Evolutionary conservation across 1,140 invertebrate genomes (phyloP).

Genomic region (Procambarus virginalis): DNA sequence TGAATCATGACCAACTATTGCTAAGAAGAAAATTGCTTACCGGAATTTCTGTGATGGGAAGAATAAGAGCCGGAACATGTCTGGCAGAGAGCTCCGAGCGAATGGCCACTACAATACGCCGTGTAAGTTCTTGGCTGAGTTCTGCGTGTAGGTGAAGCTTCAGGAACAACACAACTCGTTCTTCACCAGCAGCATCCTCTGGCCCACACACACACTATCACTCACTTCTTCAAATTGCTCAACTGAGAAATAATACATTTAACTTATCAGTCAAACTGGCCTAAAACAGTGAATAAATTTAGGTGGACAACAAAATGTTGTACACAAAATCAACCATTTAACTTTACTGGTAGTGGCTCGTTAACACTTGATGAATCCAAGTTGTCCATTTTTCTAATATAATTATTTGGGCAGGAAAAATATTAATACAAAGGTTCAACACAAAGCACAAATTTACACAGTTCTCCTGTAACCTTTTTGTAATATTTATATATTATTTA

Average conservation of each 20-base stretch:
- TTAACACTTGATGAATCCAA: too few species aligned
- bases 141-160: constrained; percentile 74
- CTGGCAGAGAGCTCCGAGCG: constrained; percentile 75
- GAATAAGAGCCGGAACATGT: constrained; percentile 77
- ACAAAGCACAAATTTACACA: too few species aligned
- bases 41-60: constrained; percentile 77
- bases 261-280: not conserved
- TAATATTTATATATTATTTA: too few species aligned
- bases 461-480: too few species aligned
- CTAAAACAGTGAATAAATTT: too few species aligned
- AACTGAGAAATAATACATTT: constrained; percentile 73
- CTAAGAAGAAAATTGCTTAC: constrained; percentile 38
- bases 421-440: too few species aligned
- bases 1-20: not conserved
- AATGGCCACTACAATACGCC: constrained; percentile 74
- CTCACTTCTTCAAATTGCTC: constrained; percentile 76
- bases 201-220: constrained; percentile 78
- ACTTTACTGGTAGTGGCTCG: too few species aligned
- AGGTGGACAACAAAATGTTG: too few species aligned
- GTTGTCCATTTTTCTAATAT: too few species aligned
- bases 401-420: too few species aligned
- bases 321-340: too few species aligned
- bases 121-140: constrained; percentile 74
- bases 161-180: constrained; percentile 78
- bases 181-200: constrained; percentile 74